Base-by-base conservation (phyloP, 2,888 invertebrate genomes). In the Sceliomorpha sp. region DNA sequence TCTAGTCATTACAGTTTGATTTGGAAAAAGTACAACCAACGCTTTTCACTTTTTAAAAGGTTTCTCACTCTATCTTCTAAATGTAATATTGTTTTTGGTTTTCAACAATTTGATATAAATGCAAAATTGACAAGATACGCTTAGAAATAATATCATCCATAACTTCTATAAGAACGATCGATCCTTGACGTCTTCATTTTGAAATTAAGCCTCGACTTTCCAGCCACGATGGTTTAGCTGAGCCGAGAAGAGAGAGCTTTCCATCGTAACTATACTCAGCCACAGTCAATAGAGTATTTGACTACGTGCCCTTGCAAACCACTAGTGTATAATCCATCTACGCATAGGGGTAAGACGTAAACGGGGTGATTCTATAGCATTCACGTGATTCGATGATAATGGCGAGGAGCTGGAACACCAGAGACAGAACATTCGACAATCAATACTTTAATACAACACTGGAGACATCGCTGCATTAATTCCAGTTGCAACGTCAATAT, bases 261-360 rank as follows among this genome's bases (percentile, higher is more conserved):
- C 72, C 69, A 72, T 69, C 66, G 68, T 69, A 58, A 51, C 39
- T 70, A 66, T 62, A 48, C 48, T 47, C 51, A 50, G 67, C 62
- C 40, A 48, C 53, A 50, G 56, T 64, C 67, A 67, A 70, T 72
- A 76, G 71, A 58, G 75, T 77, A 77, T 79, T 78, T 76, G 77
- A 74, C 72, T 75, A 79, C 79, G 79, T 79, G 79, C 76, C 66
- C 67, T 58, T 70, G 79, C 76, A 79, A 79, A 76, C 74, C 75
- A 47, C 74, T 50, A 63, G 70, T 75, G 76, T 76, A 79, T 79
- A 77, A 79, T 76, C 75, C 73, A 73, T 51, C 70, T 60, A 66
- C 55, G 62, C 70, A 56, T 45, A 71, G 29, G 48, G 55, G 60
- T 29, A 68, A 70, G 63, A 68, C 29, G 45, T 47, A 72, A 47